phyloP scores from a whole-genome alignment of 2,888 invertebrate species.

The Nomada lathburiana region DNA sequence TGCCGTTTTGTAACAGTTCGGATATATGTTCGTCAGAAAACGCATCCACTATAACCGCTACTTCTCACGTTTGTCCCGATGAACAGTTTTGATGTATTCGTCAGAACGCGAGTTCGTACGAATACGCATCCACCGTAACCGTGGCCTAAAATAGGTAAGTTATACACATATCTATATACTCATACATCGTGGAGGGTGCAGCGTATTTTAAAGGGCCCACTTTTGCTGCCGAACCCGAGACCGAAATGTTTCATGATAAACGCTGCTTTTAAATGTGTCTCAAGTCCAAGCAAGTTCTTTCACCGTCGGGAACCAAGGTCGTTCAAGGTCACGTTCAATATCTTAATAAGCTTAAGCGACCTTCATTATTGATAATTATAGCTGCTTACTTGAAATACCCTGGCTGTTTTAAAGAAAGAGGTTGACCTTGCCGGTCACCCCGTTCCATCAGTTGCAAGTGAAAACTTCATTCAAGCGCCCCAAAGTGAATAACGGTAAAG shows the following conservation, averaged over 20 bases:
- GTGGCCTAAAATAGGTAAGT: no score
- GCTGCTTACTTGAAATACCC: background rate
- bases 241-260: no score
- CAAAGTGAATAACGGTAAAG: background rate
- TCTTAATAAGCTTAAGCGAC: background rate
- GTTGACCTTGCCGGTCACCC: background rate
- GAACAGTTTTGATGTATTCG: no score
- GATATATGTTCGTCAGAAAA: no score
- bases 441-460: background rate
- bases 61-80: no score
- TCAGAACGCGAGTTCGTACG: no score
- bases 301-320: conserved; percentile 4
- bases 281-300: background rate
- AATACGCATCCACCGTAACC: no score
- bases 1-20: no score
- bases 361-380: background rate
- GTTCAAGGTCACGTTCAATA: background rate
- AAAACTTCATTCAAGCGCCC: background rate
- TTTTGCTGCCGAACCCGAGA: background rate
- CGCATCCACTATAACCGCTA: no score
- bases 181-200: no score
- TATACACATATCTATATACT: background rate
- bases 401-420: background rate
- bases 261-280: background rate
- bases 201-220: no score